Evolutionary conservation across 2,113 vertebrate species (phyloP), one percentile per base, ranked within the genome.

Genomic region (Spermophilus dauricus): DNA sequence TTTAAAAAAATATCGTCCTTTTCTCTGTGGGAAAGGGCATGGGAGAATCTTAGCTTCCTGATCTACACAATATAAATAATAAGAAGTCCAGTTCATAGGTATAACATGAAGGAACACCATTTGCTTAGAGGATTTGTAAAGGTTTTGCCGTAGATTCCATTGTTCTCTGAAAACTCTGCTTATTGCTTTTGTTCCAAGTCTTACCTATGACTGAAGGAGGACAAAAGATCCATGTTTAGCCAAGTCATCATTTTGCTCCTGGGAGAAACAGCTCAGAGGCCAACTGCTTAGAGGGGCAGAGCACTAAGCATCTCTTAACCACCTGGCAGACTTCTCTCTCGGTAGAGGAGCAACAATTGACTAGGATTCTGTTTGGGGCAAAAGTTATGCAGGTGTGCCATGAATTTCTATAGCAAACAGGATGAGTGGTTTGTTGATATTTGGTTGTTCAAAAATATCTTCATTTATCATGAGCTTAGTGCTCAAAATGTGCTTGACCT

Each of bases 211-310:
- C 34, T 94, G 86, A 94, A 81, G 61, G 24, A 92, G 42, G 30
- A 85, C 32, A 37, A 56, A 83, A 91, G 87, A 89, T 91, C 87
- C 90, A 20, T 97, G 96, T 95, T 96, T 94, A 75, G 26, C 89
- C 30, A 72, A 86, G 72, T 82, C 76, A 39, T 96, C 91, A 90
- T 95, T 97, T 88, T 96, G 69, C 67, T 97, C 61, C 93, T 93
- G 58, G 80, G 73, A 67, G 72, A 76, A 97, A 73, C 42, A 89
- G 56, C 89, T 76, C 94, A 75, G 76, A 96, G 67, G 61, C 73
- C 93, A 96, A 95, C 94, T 73, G 85, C 97, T 94, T 81, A 37
- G 89, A 87, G 53, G 28, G 4, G 65, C 81, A 30, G 28, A 93
- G 92, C 37, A 34, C 93, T 42, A 34, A 48, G 69, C 65, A 42